Conservation (phyloP, 2,888 invertebrate species). For the Pollenia griseotomentosa region DNA sequence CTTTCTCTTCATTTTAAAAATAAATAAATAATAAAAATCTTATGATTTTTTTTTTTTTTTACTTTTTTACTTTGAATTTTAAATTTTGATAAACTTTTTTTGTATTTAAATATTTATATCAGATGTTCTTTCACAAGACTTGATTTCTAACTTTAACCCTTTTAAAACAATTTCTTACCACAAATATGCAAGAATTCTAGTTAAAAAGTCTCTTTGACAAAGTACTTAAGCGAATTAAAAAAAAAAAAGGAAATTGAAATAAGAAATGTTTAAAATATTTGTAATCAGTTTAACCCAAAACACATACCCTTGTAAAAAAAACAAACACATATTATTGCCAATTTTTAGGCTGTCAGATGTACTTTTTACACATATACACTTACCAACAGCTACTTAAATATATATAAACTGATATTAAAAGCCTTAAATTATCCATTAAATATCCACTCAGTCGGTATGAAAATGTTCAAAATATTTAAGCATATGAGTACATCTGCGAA, state of each 20-base stretch:
- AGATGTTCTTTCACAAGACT: too few relatives aligned
- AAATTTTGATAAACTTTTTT: too few relatives aligned
- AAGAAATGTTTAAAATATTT: neutral
- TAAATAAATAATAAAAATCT: too few relatives aligned
- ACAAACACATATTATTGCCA: conserved; percentile 42
- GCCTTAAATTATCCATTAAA: conserved; percentile 60
- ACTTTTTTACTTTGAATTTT: too few relatives aligned
- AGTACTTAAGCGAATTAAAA: too few relatives aligned
- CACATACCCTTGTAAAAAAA: conserved; percentile 8
- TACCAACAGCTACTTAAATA: conserved; percentile 1
- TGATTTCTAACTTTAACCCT: too few relatives aligned
- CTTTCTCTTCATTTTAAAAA: too few relatives aligned
- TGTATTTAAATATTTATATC: too few relatives aligned
- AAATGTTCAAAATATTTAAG: conserved; percentile 22
- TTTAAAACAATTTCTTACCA: neutral
- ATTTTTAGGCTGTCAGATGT: conserved; percentile 46
- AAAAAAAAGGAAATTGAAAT: neutral
- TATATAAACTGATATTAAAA: conserved; percentile 43
- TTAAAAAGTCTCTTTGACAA: conserved; percentile 25
- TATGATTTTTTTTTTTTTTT: too few relatives aligned
- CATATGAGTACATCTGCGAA: neutral
- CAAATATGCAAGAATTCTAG: neutral
- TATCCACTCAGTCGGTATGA: conserved; percentile 28
- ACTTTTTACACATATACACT: conserved; percentile 9
- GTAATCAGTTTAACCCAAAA: conserved; percentile 28